phyloP scores from a whole-genome alignment of 1,140 invertebrate genomes.

The Spodoptera frugiperda region DNA sequence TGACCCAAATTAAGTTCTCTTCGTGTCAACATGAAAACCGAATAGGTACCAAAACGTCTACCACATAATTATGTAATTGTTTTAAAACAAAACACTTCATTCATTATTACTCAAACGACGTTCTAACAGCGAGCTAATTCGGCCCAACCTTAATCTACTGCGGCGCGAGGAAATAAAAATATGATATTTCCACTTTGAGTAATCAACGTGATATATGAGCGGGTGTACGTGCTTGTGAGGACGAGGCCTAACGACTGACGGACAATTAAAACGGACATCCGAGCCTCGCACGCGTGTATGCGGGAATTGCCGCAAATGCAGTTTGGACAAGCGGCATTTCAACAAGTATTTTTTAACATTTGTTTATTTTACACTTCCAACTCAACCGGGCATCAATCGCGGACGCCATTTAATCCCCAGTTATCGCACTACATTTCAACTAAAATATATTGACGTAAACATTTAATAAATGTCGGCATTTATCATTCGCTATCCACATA shows the following conservation, averaged over 20 bases:
- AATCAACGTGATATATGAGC: slow-evolving; percentile 68
- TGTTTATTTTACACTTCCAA: slow-evolving; percentile 10
- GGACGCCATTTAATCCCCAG: neutral
- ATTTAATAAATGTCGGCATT: slow-evolving; percentile 30
- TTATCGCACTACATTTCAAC: neutral
- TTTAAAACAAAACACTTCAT: slow-evolving; percentile 21
- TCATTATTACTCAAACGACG: slow-evolving; percentile 25
- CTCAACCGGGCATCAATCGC: neutral
- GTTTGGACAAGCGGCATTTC: slow-evolving; percentile 35
- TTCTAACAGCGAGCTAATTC: slow-evolving; percentile 38
- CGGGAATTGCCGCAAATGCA: slow-evolving; percentile 34
- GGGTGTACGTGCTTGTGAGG: slow-evolving; percentile 59
- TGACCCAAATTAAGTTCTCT: too few species aligned
- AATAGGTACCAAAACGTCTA: too few species aligned
- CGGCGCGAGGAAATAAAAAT: slow-evolving; percentile 57
- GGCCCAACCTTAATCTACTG: slow-evolving; percentile 46
- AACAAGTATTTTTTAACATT: slow-evolving; percentile 9
- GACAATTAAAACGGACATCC: slow-evolving; percentile 66
- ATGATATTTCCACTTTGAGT: slow-evolving; percentile 68
- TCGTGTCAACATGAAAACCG: too few species aligned
- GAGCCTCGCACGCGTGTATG: neutral
- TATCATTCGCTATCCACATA: slow-evolving; percentile 23
- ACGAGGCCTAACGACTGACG: slow-evolving; percentile 58
- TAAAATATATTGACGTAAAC: neutral
- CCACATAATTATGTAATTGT: slow-evolving; percentile 4